phyloP scores from a whole-genome alignment of 2,888 invertebrate genomes.

The Drosophila neotestacea region DNA sequence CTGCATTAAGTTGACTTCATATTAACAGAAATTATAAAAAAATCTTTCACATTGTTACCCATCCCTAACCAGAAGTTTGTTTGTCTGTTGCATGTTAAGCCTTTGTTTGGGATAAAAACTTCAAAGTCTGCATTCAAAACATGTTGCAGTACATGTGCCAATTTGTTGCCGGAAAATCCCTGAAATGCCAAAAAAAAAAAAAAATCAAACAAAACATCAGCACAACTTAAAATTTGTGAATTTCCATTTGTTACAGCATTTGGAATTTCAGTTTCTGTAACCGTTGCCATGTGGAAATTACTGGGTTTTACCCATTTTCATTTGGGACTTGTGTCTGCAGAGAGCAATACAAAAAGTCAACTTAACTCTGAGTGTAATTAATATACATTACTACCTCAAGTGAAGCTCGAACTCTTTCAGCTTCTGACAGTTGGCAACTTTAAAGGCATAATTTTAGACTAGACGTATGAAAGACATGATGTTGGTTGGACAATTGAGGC shows the following conservation, averaged over 20 bases:
- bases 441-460: constrained; percentile 17
- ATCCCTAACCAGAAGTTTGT: no score
- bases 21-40: no score
- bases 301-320: constrained; percentile 14
- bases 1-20: no score
- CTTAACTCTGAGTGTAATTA: constrained; percentile 24
- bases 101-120: no score
- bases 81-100: no score
- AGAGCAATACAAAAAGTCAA: constrained; percentile 14
- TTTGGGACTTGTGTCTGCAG: background rate
- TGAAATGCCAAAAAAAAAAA: constrained; percentile 2
- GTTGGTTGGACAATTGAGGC: constrained; percentile 30
- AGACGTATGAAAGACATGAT: constrained; percentile 22
- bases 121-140: no score
- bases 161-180: constrained; percentile 12
- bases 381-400: constrained; percentile 20
- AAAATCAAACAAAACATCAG: background rate
- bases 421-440: constrained; percentile 11
- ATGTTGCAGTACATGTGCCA: no score
- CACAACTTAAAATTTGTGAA: constrained; percentile 38
- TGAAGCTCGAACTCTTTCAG: constrained; percentile 17
- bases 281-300: constrained; percentile 12
- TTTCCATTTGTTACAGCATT: constrained; percentile 26
- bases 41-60: no score
- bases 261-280: constrained; percentile 8